Conservation (phyloP, 2,113 vertebrate genomes). For the Calypte anna region DNA sequence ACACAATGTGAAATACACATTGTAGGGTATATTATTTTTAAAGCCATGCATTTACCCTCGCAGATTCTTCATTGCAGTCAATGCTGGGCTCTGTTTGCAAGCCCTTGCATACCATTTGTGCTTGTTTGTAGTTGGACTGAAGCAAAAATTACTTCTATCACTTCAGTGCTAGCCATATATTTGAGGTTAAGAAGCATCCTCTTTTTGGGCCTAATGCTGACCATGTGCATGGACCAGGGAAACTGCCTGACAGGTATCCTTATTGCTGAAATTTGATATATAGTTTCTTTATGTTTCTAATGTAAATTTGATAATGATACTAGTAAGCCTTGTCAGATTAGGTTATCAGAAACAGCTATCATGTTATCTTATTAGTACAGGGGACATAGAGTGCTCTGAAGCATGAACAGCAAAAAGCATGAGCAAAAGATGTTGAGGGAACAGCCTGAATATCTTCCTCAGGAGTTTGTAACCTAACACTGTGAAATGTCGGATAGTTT, state of each 20-base stretch:
- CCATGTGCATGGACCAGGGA: neutral
- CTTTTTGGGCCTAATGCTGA: accelerated
- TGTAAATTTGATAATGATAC: neutral
- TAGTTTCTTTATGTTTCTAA: neutral
- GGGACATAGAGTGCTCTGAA: neutral
- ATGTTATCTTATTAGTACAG: neutral
- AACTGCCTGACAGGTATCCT: neutral
- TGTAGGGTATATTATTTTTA: neutral
- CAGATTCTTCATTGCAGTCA: neutral
- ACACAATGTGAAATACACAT: neutral
- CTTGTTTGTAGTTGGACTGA: neutral
- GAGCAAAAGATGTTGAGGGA: neutral
- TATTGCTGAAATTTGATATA: neutral
- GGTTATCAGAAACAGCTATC: neutral
- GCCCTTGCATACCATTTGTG: neutral
- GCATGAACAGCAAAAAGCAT: neutral
- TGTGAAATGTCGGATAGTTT: neutral
- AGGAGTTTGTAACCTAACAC: neutral
- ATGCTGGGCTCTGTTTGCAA: neutral
- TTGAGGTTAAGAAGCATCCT: neutral
- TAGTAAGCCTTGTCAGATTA: neutral
- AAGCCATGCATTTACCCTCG: accelerated
- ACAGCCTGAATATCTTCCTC: neutral
- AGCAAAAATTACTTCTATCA: neutral
- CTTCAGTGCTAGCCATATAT: neutral